phyloP scores from a whole-genome alignment of 2,888 invertebrate genomes.

The Erynnis tages region DNA sequence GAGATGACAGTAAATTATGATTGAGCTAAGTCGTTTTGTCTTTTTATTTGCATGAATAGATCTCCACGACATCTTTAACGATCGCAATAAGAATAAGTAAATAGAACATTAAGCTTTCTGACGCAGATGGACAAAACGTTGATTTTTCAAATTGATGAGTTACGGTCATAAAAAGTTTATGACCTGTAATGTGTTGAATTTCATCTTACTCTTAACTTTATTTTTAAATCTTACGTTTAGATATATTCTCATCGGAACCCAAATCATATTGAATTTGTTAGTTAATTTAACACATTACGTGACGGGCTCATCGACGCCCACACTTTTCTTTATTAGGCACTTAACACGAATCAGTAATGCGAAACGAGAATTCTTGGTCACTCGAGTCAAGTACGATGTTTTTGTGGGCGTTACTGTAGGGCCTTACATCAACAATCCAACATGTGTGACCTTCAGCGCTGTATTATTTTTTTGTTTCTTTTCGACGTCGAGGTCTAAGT shows the following conservation, averaged over 20 bases:
- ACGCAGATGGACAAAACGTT: too few relatives aligned
- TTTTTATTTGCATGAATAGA: slow-evolving; percentile 35
- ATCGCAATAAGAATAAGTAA: background rate
- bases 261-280: background rate
- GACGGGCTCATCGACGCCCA: slow-evolving; percentile 14
- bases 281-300: background rate
- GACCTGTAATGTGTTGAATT: too few relatives aligned
- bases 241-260: too few relatives aligned
- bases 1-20: slow-evolving; percentile 41
- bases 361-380: slow-evolving; percentile 43
- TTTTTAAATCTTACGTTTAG: too few relatives aligned
- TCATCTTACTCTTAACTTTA: too few relatives aligned
- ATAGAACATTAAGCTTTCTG: background rate
- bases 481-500: slow-evolving; percentile 4
- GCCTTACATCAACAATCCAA: slow-evolving; percentile 18
- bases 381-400: slow-evolving; percentile 32
- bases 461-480: slow-evolving; percentile 7
- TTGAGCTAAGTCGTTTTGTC: slow-evolving; percentile 36
- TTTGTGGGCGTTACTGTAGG: slow-evolving; percentile 38
- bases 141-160: too few relatives aligned
- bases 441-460: background rate
- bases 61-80: slow-evolving; percentile 26
- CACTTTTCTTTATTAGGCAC: slow-evolving; percentile 31
- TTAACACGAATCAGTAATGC: slow-evolving; percentile 18
- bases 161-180: too few relatives aligned